Base-by-base conservation (phyloP, 2,888 invertebrate genomes). In the Xanthorhoe designata region DNA sequence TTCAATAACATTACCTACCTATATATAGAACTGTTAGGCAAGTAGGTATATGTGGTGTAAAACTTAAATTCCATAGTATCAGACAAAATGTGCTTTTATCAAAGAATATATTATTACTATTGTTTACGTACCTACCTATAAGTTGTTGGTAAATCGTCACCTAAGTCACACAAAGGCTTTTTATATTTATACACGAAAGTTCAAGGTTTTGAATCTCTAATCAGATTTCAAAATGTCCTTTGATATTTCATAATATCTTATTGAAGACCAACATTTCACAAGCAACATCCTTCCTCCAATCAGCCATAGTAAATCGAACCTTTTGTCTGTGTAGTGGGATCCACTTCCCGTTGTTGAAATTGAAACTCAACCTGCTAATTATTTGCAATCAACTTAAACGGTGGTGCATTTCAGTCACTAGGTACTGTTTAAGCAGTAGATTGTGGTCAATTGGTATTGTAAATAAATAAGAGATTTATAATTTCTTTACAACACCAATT, bases 401-500 rank as follows among this genome's bases (percentile, higher is more conserved):
- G 38, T 13, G 38, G 1, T 42, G 38, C 6, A 42, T 49, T 62
- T 57, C 66, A 50, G 29, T 56, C 24, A 18, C 42, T 13, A 42
- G 1, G 24, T 24, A n/a, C 38, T 38, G 13, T 35, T 10, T 42
- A 7, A 32, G 32, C 32, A 32, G 2, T 42, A 42, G n/a, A n/a
- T n/a, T n/a, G n/a, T n/a, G n/a, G n/a, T n/a, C n/a, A n/a, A 8
- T 9, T 35, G 10, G 9, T 35, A 35, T 42, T 42, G 38, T 42
- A 42, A 42, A 42, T 13, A 13, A 42, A 42, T 42, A 42, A 38
- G 35, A 38, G 38, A 42, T 42, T 13, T 13, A 0, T 42, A 7
- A 45, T 56, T 45, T 56, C 24, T 60, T 42, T 47, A 45, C 45
- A 49, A 35, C 38, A 54, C 38, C 13, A 61, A 35, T 32, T 32